phyloP scores from a whole-genome alignment of 1,140 invertebrate species.

The Scaptodrosophila lebanonensis region DNA sequence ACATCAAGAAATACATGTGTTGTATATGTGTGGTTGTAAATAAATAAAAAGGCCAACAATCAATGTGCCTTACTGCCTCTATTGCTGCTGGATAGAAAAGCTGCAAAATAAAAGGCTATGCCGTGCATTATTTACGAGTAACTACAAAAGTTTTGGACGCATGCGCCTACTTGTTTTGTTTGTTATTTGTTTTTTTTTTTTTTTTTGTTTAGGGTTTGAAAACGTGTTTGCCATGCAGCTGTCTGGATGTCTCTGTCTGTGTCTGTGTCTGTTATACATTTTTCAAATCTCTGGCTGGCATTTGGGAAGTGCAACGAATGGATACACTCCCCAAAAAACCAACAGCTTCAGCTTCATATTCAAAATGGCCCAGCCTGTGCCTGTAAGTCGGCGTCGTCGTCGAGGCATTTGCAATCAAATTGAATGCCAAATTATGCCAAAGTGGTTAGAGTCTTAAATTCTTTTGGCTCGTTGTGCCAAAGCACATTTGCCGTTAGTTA shows the following conservation, averaged over 20 bases:
- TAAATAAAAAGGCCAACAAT: slow-evolving; percentile 37
- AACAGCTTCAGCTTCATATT: no score
- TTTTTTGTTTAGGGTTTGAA: slow-evolving; percentile 51
- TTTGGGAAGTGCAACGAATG: no score
- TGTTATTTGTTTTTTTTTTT: slow-evolving; percentile 6
- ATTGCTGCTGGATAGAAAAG: no score
- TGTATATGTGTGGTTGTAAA: slow-evolving; percentile 13
- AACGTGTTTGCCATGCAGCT: slow-evolving; percentile 57
- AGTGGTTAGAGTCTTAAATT: slow-evolving; percentile 36
- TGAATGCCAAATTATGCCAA: slow-evolving; percentile 60
- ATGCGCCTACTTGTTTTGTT: no score
- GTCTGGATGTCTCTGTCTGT: slow-evolving; percentile 22
- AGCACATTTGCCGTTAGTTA: slow-evolving; percentile 6
- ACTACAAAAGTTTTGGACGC: no score
- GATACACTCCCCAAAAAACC: no score
- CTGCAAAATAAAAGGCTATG: no score
- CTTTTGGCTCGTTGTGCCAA: slow-evolving; percentile 7
- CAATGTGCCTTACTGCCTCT: no score
- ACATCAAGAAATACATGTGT: background rate
- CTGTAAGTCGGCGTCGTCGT: background rate
- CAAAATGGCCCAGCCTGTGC: no score
- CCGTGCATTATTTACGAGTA: no score
- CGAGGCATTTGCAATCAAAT: slow-evolving; percentile 39
- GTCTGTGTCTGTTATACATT: slow-evolving; percentile 36
- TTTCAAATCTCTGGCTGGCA: background rate